Evolutionary conservation across 2,888 invertebrate genomes (phyloP), one percentile per base, ranked within the genome.

Genomic region (Acleris laterana): DNA sequence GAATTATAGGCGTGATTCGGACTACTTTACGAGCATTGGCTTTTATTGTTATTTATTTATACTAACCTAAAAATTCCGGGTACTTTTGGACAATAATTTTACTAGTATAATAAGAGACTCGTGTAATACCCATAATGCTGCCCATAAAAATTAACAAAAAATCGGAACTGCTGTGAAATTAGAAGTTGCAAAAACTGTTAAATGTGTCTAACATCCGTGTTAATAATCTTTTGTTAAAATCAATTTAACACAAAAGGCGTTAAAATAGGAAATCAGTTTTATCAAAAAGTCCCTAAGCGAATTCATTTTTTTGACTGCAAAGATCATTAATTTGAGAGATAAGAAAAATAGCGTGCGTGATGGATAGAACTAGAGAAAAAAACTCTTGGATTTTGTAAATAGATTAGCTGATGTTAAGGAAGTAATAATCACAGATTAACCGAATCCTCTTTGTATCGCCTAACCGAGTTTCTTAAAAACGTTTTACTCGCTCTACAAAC

Each of bases 191-290:
- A 69, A 65, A 71, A 69, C 70, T 62, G 69, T 52, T 77, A 76
- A 65, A 81, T 76, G 74, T 74, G 71, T 74, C 71, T 69, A 74
- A 62, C 63, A 69, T 62, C 71, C 68, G 69, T 70, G 71, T 77
- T 79, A 80, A 78, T 76, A 79, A 82, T 83, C 82, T 82, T 75
- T 83, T 81, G 77, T 78, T 64, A 69, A 72, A 81, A 84, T 81
- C 78, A 71, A 77, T 83, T 83, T 77, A 62, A 70, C 70, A 86
- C 82, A 85, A 89, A 74, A 82, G 82, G 81, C 80, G 80, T 79
- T 77, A 84, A 82, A 85, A 78, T 74, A 75, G 76, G 71, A 78
- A 77, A 77, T 72, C 71, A 62, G 71, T 57, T 56, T 68, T 49
- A 51, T 50, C 46, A 60, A 69, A 69, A 61, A 62, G 6, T n/a